Base-by-base conservation (phyloP, 1,140 invertebrate genomes). In the Melitaea cinxia region DNA sequence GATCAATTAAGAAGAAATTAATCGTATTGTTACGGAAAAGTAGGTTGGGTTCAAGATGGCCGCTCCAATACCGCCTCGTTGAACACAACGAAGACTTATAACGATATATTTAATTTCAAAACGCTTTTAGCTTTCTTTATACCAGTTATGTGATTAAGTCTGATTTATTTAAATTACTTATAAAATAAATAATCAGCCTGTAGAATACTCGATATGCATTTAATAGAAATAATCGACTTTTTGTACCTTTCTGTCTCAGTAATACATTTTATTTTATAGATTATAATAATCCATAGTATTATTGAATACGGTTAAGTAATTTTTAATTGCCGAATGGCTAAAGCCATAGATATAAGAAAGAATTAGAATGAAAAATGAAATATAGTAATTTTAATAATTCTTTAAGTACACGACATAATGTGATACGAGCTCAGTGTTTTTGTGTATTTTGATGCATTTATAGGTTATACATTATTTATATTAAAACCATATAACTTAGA, bases 1-100 rank as follows among this genome's bases (percentile, higher is more conserved):
- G 94, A 93, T 84, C 59, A 70, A 86, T 72, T 89, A 84, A 75
- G 39, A 67, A 58, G 56, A 71, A 79, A 75, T 70, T 65, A 73
- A 70, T 69, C 55, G 42, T 75, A 75, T 79, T 65, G 70, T 71
- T 66, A 77, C 47, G 64, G 56, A 82, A 85, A 80, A 86, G 82
- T 89, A 82, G 85, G 88, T 90, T 90, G 88, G 77, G 65, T 86
- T 80, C 85, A 88, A 77, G 62, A 57, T 77, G 85, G 83, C 84
- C 57, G 70, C 35, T 0, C 15, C 9, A 23, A 23, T n/a, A 17
- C 69, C 65, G 85, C 84, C 83, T 82, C 76, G 69, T 82, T 90
- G 85, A 75, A 84, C 78, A 66, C 85, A 90, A 90, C 88, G 77
- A 75, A 83, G 70, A 90, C 81, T 85, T 81, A 65, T 55, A 53